Evolutionary conservation across 1,140 invertebrate genomes (phyloP).

Genomic region (Laodelphax striatellus): DNA sequence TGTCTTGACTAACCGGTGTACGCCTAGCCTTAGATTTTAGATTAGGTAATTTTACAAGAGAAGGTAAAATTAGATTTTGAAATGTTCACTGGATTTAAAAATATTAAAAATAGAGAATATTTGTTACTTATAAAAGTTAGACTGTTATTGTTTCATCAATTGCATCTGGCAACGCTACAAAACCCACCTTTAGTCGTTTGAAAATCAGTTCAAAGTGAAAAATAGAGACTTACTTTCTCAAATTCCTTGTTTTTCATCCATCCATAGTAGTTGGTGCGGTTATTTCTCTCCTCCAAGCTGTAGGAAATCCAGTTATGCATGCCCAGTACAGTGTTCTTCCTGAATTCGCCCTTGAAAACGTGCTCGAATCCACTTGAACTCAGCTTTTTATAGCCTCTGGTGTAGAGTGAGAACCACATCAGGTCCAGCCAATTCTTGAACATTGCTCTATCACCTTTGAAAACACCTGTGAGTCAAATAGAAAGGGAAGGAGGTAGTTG

Average conservation of each 20-base stretch:
- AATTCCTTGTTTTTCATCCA: slow-evolving; percentile 61
- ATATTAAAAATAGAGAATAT: too few species aligned
- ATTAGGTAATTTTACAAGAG: too few species aligned
- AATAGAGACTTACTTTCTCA: slow-evolving; percentile 21
- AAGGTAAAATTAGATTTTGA: too few species aligned
- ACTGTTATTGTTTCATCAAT: too few species aligned
- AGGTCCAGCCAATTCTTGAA: slow-evolving; percentile 60
- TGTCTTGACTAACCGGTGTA: too few species aligned
- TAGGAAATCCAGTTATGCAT: slow-evolving; percentile 86
- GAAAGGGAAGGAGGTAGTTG: too few species aligned
- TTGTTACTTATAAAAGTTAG: too few species aligned
- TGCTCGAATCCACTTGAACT: slow-evolving; percentile 80
- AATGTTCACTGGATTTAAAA: too few species aligned
- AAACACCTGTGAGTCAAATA: slow-evolving; percentile 9
- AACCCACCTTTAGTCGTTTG: too few species aligned
- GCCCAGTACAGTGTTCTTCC: slow-evolving; percentile 57
- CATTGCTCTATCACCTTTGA: slow-evolving; percentile 22
- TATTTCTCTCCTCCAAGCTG: slow-evolving; percentile 52
- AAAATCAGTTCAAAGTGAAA: too few species aligned
- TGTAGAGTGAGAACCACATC: slow-evolving; percentile 73
- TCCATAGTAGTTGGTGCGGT: slow-evolving; percentile 57
- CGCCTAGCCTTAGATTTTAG: too few species aligned
- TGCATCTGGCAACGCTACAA: too few species aligned
- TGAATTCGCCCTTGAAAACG: slow-evolving; percentile 69
- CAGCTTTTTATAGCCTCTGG: slow-evolving; percentile 57